Conservation (phyloP, 1,140 invertebrate genomes). For the Lucilia cuprina region DNA sequence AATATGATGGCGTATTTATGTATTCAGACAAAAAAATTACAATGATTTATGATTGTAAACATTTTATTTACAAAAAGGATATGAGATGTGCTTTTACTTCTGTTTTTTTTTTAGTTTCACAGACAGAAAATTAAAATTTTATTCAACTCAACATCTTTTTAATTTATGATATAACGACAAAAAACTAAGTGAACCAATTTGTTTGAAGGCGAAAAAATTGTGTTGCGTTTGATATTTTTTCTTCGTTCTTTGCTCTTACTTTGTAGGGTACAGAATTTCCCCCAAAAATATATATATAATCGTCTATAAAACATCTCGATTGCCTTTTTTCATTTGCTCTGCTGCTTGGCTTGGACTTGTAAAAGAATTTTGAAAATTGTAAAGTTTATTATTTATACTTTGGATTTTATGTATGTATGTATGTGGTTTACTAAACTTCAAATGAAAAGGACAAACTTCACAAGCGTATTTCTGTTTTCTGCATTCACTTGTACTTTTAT, state of each 20-base stretch:
- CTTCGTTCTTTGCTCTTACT: background rate
- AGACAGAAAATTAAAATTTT: background rate
- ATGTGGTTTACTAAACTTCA: background rate
- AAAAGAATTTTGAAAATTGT: background rate
- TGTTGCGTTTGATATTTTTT: background rate
- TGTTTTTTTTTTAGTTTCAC: background rate
- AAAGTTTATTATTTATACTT: background rate
- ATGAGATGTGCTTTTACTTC: background rate
- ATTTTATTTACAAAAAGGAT: conserved; percentile 19
- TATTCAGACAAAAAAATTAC: conserved; percentile 11
- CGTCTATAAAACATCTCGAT: background rate
- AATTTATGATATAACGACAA: conserved; percentile 19
- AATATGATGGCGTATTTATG: background rate
- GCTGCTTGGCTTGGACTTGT: background rate
- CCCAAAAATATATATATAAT: background rate
- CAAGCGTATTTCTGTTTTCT: background rate
- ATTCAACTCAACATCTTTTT: background rate
- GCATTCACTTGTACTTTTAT: background rate
- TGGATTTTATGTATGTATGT: background rate
- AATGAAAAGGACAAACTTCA: background rate
- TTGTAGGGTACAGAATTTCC: background rate
- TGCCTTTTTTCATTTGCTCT: background rate
- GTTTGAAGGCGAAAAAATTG: background rate
- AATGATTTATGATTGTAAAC: conserved; percentile 27
- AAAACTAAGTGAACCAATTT: conserved; percentile 21